Conservation (phyloP, 2,797 vertebrate genomes). For the Perodicticus potto region DNA sequence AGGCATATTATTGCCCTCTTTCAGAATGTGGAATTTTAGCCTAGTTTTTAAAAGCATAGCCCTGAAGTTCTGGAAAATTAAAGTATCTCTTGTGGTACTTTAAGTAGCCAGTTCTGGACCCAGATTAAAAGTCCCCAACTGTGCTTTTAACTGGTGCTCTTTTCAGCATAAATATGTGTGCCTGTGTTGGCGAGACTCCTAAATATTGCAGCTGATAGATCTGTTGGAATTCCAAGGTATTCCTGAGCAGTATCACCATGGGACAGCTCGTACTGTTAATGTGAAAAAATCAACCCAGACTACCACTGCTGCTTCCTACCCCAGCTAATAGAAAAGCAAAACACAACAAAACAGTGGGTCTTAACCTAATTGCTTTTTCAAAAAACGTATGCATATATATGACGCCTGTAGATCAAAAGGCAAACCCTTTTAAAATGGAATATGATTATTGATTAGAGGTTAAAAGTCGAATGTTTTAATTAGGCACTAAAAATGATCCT, state of each 20-base stretch:
- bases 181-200: not conserved
- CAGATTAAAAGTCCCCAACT: not conserved
- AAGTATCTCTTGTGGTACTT: not conserved
- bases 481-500: not conserved
- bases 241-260: not conserved
- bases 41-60: not conserved
- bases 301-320: not conserved
- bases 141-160: not conserved
- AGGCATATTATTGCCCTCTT: not conserved
- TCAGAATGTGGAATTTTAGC: not conserved
- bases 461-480: conserved; percentile 16
- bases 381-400: not conserved
- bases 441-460: not conserved
- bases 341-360: not conserved
- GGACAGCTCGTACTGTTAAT: not conserved
- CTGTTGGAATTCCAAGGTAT: not conserved
- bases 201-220: not conserved
- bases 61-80: not conserved
- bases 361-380: not conserved
- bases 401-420: not conserved
- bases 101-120: not conserved
- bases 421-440: conserved; percentile 11
- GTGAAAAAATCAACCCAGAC: not conserved
- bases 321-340: not conserved
- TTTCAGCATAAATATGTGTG: not conserved